Evolutionary conservation across 2,113 vertebrate genomes (phyloP), one percentile per base, ranked within the genome.

Genomic region (Tyto alba): DNA sequence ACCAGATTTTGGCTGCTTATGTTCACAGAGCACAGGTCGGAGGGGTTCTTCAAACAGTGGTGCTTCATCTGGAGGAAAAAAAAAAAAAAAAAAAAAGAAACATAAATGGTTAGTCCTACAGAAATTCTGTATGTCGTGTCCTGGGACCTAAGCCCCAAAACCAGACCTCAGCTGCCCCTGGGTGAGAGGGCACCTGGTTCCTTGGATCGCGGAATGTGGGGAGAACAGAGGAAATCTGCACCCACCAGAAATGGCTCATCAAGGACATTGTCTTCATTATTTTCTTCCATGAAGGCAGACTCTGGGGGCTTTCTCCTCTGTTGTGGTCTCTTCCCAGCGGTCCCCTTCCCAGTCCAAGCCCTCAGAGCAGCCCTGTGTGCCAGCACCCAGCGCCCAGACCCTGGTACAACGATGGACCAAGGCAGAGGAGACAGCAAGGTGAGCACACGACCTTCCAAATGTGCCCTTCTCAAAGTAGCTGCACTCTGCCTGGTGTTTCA

Each of bases 11-110:
- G 97, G 74, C 98, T 98, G 19, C 98, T 99, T 86, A 99, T 95
- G 32, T 99, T 96, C 68, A 99, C 88, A 23, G 75, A 97, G 96
- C 98, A 99, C 57, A 99, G 97, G 29, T 99, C 98, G 8, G 98
- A 98, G 1, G 99, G 98, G 19, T 96, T 95, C 59, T 96, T 97
- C 66, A 98, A 98, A 79, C 76, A 81, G 79, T 98, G 98, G 63
- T 98, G 95, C 67, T 83, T 97, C 86, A 99, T 98, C 99, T 99
- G 77, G 16, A 8, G 22, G 12, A 43, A 43, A 56, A 30, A 81
- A 71, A 36, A 76, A 84, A 27, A 34, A 4, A n/a, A 89, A 11
- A 30, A 30, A 41, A 22, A 38, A 30, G 7, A 29, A 79, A 50
- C 43, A 45, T 50, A 92, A 57, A 90, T 29, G 56, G 43, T 94